These are phyloP conservation scores for Rhogogaster chlorosoma DNA, from an alignment of 2,888 invertebrate species.

Conservation along the genomic window DNA sequence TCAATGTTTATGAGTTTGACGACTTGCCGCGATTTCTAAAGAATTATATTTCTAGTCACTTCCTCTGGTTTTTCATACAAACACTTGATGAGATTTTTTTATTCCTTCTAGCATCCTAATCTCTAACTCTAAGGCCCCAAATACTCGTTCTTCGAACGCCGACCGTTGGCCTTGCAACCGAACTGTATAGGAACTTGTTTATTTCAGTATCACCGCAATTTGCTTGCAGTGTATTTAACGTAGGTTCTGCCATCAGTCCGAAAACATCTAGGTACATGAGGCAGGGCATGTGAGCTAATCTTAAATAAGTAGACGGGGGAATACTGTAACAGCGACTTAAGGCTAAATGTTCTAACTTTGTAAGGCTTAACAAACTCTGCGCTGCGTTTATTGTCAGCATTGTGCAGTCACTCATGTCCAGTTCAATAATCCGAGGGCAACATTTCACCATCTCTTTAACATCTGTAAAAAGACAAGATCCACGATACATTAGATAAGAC, in stretches of 20 bases:
- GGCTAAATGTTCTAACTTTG: slow-evolving; percentile 87
- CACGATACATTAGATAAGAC: background rate
- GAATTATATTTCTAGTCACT: background rate
- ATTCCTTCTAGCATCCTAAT: slow-evolving; percentile 77
- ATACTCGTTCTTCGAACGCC: slow-evolving; percentile 92
- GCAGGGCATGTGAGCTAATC: slow-evolving; percentile 82
- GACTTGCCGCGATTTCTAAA: slow-evolving; percentile 15
- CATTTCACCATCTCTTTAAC: slow-evolving; percentile 82
- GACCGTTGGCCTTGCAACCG: slow-evolving; percentile 94
- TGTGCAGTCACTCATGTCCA: slow-evolving; percentile 94
- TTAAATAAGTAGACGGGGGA: slow-evolving; percentile 83
- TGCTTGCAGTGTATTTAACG: slow-evolving; percentile 77
- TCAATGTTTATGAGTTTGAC: background rate
- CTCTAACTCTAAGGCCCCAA: slow-evolving; percentile 92
- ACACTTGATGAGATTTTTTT: slow-evolving; percentile 37
- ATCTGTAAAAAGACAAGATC: slow-evolving; percentile 80
- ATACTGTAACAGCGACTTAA: slow-evolving; percentile 91
- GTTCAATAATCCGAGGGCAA: slow-evolving; percentile 87
- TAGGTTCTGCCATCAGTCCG: slow-evolving; percentile 85
- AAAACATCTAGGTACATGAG: slow-evolving; percentile 90
- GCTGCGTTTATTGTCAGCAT: slow-evolving; percentile 84
- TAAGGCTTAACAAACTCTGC: slow-evolving; percentile 80
- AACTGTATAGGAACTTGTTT: slow-evolving; percentile 89
- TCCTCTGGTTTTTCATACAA: slow-evolving; percentile 12
- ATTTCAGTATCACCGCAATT: slow-evolving; percentile 83